Percentiles rank a stretch among this genome's conserved stretches.
phyloP scores from a whole-genome alignment of 2,888 invertebrate species.

The Caenorhabditis japonica region DNA sequence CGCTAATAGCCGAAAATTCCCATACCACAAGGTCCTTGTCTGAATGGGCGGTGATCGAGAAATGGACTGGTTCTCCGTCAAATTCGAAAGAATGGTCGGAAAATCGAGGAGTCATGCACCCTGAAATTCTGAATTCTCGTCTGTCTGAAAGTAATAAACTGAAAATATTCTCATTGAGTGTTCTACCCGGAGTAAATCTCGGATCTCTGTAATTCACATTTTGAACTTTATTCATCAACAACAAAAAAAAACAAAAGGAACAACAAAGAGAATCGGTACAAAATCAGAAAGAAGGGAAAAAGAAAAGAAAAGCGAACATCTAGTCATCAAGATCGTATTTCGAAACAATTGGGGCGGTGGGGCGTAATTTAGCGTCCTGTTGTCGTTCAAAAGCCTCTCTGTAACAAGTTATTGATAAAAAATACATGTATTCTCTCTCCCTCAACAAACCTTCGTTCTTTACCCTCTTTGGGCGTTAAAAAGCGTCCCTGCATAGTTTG shows the following conservation, averaged over 20 bases:
- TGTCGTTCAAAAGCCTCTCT: constrained; percentile 59
- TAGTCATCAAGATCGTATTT: constrained; percentile 66
- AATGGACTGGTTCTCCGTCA: constrained; percentile 53
- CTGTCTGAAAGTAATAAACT: background rate
- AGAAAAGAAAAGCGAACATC: constrained; percentile 8
- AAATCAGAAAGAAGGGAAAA: constrained; percentile 14
- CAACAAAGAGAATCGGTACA: background rate
- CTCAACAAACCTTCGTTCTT: constrained; percentile 55
- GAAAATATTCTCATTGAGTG: no score
- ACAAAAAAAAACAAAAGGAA: constrained; percentile 8
- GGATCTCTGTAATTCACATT: no score
- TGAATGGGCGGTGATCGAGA: constrained; percentile 64
- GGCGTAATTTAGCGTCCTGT: constrained; percentile 47
- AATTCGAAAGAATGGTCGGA: constrained; percentile 62
- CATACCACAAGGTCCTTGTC: constrained; percentile 64
- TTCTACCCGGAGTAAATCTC: no score
- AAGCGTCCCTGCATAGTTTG: constrained; percentile 60
- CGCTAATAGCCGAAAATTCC: constrained; percentile 9
- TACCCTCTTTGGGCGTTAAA: constrained; percentile 64
- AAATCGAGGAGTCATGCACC: constrained; percentile 49
- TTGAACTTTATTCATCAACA: constrained; percentile 19
- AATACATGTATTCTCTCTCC: no score
- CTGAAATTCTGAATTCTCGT: constrained; percentile 4
- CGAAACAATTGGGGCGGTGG: constrained; percentile 25
- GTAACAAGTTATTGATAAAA: constrained; percentile 18